Base-by-base conservation (phyloP, 2,888 invertebrate species). In the Eupithecia vulgata region DNA sequence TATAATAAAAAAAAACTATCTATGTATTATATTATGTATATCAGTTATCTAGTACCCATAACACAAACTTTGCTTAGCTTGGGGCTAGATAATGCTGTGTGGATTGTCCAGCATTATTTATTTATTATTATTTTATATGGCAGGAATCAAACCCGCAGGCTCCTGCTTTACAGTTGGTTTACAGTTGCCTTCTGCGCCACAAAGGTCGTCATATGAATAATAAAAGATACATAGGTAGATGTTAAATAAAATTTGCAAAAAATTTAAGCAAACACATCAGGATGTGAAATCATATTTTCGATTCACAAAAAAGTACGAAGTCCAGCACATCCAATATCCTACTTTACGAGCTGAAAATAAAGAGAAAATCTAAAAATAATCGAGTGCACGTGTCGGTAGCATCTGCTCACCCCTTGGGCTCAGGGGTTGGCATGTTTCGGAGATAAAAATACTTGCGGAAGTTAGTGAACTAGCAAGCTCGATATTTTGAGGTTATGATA, bases 381-480 rank as follows among this genome's bases (percentile, higher is more conserved):
- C 64, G 62, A 30, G 45, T 68, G 71, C 71, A 74, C 74, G 74
- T 74, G 62, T 64, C 62, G 71, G 68, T 57, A 68, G 66, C 71
- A 74, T 68, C 71, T 74, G 74, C n/a, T 48, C 59, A 10, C 71
- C 68, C 64, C 65, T 37, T 61, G 61, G 61, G 68, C 37, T 69
- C 5, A 21, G 45, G 74, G 70, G 67, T 68, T 30, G 70, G 40
- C 73, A 73, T 73, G 67, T 62, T 71, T 65, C 66, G 13, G 40
- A 61, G 65, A 73, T 42, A 74, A 74, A 74, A 74, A 74, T 74
- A 68, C 67, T 73, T 70, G 25, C 62, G n/a, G 40, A 65, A 65
- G 65, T 37, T 65, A 65, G 21, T 37, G 35, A 21, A 64, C 64
- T n/a, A 12, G 40, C 0, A 40, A 40, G 40, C 25, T 64, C 37